Percentiles rank a stretch among this genome's conserved stretches.
These are phyloP conservation scores for Delphinus delphis DNA, from an alignment of 2,113 vertebrate genomes.

Conservation along the genomic window DNA sequence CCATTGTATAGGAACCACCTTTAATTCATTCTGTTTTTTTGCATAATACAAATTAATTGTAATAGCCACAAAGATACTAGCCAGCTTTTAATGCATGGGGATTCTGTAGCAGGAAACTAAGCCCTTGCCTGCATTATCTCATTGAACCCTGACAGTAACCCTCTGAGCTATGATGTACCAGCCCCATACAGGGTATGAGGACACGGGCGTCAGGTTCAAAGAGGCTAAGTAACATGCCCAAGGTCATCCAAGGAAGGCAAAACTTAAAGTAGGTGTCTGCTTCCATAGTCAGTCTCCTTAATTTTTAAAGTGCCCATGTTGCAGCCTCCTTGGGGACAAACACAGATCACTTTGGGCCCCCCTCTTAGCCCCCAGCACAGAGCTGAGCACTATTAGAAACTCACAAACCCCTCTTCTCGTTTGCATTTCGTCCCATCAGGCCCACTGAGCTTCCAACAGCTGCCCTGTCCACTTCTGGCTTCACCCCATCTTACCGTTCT, in stretches of 20 bases:
- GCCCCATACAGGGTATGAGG: background rate
- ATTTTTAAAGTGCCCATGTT: background rate
- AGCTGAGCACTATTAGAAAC: background rate
- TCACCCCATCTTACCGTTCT: background rate
- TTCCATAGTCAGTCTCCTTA: background rate
- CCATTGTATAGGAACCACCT: background rate
- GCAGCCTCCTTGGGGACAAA: background rate
- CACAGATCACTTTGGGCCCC: background rate
- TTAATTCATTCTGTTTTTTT: background rate
- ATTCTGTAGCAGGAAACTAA: background rate
- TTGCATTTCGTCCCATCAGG: background rate
- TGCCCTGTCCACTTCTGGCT: constrained; percentile 20
- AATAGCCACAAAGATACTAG: background rate
- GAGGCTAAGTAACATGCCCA: background rate
- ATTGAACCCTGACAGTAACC: background rate
- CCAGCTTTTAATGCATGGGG: background rate
- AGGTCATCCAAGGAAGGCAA: background rate
- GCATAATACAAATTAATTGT: background rate
- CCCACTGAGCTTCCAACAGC: background rate
- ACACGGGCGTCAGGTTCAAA: background rate
- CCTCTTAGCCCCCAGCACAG: background rate
- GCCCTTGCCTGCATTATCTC: background rate
- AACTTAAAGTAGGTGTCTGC: background rate
- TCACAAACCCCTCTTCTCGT: background rate
- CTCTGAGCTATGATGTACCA: background rate